phyloP scores from a whole-genome alignment of 2,888 invertebrate species.

The Stenurella melanura region DNA sequence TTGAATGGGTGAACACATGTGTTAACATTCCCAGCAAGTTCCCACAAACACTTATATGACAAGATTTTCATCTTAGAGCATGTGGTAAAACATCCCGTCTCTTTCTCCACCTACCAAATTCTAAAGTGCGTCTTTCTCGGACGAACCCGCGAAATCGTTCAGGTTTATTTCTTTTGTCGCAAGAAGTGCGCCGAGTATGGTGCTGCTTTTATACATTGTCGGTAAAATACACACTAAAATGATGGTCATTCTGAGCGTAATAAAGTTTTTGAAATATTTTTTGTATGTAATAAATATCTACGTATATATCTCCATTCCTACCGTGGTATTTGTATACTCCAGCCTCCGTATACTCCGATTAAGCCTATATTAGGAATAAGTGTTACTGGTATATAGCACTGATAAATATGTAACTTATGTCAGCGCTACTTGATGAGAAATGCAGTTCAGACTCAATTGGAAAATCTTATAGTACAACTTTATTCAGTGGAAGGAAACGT shows the following conservation, averaged over 20 bases:
- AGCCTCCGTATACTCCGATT: too few relatives aligned
- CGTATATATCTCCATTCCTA: too few relatives aligned
- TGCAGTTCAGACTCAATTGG: too few relatives aligned
- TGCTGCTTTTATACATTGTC: constrained; percentile 44
- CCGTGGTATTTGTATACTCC: too few relatives aligned
- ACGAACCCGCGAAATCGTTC: constrained; percentile 48
- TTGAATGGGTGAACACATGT: constrained; percentile 68
- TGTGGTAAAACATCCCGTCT: constrained; percentile 54
- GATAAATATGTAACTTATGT: too few relatives aligned
- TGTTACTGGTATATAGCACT: too few relatives aligned
- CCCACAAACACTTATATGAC: constrained; percentile 71
- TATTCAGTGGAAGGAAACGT: too few relatives aligned
- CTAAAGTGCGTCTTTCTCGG: constrained; percentile 31
- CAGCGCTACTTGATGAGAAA: too few relatives aligned
- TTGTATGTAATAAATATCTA: constrained; percentile 21
- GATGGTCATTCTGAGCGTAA: constrained; percentile 22
- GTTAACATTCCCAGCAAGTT: constrained; percentile 71
- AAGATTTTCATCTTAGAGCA: constrained; percentile 72
- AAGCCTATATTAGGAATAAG: too few relatives aligned
- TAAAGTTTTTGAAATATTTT: constrained; percentile 36
- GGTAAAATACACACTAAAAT: constrained; percentile 29
- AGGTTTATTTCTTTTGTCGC: constrained; percentile 52
- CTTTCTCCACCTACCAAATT: constrained; percentile 18
- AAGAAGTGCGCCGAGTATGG: constrained; percentile 49
- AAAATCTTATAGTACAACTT: too few relatives aligned